Base-by-base conservation (phyloP, 2,888 invertebrate genomes). In the Coenonympha glycerion region DNA sequence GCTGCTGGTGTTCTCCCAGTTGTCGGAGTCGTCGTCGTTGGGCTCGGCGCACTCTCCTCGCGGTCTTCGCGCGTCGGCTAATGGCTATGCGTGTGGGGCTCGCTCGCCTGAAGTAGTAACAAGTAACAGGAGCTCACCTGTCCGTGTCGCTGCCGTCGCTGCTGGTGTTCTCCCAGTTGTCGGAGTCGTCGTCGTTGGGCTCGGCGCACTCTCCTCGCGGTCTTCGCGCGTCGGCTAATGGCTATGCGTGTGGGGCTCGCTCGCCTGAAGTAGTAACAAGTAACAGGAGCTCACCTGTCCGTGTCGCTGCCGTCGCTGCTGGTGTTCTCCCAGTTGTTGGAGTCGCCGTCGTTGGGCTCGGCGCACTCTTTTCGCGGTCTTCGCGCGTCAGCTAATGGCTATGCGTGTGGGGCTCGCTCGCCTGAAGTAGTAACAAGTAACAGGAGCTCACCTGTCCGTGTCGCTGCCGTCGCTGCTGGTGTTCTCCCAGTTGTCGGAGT, bases 91-190 rank as follows among this genome's bases (percentile, higher is more conserved):
- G n/a, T n/a, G n/a, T n/a, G n/a, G n/a, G n/a, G n/a, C n/a, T n/a
- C n/a, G n/a, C n/a, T n/a, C n/a, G n/a, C n/a, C n/a, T n/a, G n/a
- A n/a, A n/a, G n/a, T n/a, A n/a, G n/a, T 11, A 37, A n/a, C 68
- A 2, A 4, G 18, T 13, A 6, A 16, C 37, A 28, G 3, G 2
- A 6, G 22, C 33, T 58, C 4, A 85, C 87, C 87, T 88, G 61
- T 88, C 88, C 16, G 88, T 87, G 55, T 88, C 87, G 45, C 87
- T 87, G 63, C 80, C 87, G 36, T 87, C 87, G 61, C 86, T 87
- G 71, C 87, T 87, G 2, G 87, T 87, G 58, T 87, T 86, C 74
- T 87, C 87, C 88, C 88, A 88, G 71, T 87, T 86, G 59, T 87
- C 87, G 0, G 84, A 84, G 62, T 87, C 87, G 40, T 87, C 87